Evolutionary conservation across 2,797 vertebrate genomes (phyloP).

Genomic region (Pterois miles): DNA sequence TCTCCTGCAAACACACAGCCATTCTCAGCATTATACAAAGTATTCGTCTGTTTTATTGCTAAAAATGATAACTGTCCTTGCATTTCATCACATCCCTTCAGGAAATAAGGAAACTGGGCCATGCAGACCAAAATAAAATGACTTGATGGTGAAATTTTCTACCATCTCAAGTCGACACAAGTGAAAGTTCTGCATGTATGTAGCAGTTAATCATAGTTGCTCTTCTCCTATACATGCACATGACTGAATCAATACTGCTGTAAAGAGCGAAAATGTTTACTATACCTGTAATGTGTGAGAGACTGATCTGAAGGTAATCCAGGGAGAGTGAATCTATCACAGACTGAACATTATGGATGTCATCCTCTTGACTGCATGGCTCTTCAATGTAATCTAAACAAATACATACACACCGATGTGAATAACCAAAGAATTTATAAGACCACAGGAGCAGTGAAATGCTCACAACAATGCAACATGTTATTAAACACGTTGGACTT

Average conservation of each 20-base stretch:
- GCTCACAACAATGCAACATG: not conserved
- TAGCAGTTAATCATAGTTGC: not conserved
- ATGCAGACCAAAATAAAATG: not conserved
- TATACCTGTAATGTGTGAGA: slow-evolving; percentile 96
- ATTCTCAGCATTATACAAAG: not conserved
- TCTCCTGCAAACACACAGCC: slow-evolving; percentile 84
- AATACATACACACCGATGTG: not conserved
- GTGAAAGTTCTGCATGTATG: not conserved
- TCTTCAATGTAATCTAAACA: slow-evolving; percentile 87
- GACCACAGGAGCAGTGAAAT: not conserved
- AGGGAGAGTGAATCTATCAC: slow-evolving; percentile 95
- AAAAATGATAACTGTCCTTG: not conserved
- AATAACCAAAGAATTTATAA: not conserved
- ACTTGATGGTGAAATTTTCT: not conserved
- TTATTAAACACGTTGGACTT: not conserved
- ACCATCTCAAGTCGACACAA: not conserved
- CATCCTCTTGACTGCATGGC: slow-evolving; percentile 89
- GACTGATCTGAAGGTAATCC: slow-evolving; percentile 97
- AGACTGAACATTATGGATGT: slow-evolving; percentile 93
- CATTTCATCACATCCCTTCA: not conserved
- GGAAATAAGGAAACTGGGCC: not conserved
- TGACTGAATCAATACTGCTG: not conserved
- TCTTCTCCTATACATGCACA: not conserved
- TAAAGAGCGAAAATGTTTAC: slow-evolving; percentile 9
- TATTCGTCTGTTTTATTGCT: not conserved